These are phyloP conservation scores for Drosophila funebris DNA, from an alignment of 1,140 invertebrate genomes.

Conservation along the genomic window DNA sequence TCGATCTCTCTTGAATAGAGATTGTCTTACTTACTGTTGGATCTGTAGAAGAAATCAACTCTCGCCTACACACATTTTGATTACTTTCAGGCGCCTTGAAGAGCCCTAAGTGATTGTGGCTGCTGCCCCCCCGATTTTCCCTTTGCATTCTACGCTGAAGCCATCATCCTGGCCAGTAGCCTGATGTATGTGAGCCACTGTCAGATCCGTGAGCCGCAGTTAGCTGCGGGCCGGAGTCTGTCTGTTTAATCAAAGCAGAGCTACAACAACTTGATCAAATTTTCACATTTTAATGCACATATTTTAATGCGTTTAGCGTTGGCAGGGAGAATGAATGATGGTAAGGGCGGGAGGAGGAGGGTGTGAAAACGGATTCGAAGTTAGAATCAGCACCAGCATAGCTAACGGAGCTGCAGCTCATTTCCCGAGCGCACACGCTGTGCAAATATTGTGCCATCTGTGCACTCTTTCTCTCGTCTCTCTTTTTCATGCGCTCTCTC, in stretches of 20 bases:
- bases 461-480: neutral
- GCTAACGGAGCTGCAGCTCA: slow-evolving; percentile 50
- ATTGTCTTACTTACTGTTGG: neutral
- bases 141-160: neutral
- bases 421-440: slow-evolving; percentile 53
- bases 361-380: neutral
- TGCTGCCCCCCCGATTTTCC: neutral
- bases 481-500: neutral
- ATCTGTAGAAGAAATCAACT: neutral
- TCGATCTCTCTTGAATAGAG: neutral
- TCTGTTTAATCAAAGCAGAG: slow-evolving; percentile 44
- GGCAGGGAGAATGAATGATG: neutral
- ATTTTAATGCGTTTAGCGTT: slow-evolving; percentile 38
- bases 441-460: slow-evolving; percentile 39
- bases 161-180: neutral
- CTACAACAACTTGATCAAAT: slow-evolving; percentile 44
- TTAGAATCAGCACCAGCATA: neutral
- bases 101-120: slow-evolving; percentile 35
- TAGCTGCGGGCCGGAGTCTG: slow-evolving; percentile 1
- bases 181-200: slow-evolving; percentile 14
- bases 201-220: neutral
- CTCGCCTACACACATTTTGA: slow-evolving; percentile 18
- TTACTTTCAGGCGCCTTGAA: slow-evolving; percentile 15
- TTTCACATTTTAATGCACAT: slow-evolving; percentile 40
- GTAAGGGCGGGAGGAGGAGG: neutral